phyloP scores from a whole-genome alignment of 2,113 vertebrate genomes.

The Motacilla tschutschensis region DNA sequence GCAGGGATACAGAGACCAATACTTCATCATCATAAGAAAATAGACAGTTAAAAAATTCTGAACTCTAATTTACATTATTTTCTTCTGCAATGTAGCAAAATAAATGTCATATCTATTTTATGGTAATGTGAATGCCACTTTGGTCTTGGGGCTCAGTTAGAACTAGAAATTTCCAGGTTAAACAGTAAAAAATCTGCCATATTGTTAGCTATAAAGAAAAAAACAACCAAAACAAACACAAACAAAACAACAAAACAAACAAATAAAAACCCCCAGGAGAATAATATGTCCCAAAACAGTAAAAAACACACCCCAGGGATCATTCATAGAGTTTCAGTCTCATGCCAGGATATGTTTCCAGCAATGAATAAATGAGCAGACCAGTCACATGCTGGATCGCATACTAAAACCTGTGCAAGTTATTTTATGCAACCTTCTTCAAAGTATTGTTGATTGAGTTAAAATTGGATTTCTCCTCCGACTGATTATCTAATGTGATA shows the following conservation, averaged over 20 bases:
- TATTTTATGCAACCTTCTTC: neutral
- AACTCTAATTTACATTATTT: neutral
- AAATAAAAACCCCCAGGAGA: fast-evolving
- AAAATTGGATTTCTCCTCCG: constrained; percentile 72
- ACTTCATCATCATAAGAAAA: neutral
- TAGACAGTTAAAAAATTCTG: neutral
- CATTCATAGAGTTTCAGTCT: neutral
- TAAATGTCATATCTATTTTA: neutral
- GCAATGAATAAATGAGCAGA: neutral
- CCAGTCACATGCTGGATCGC: neutral
- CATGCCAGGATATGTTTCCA: neutral
- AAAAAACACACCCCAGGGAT: neutral
- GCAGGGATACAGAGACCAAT: neutral
- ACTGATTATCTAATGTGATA: constrained; percentile 68
- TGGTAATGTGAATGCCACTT: neutral
- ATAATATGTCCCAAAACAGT: neutral
- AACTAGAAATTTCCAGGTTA: neutral
- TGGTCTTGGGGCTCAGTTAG: neutral
- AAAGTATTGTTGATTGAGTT: constrained; percentile 57
- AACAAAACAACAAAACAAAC: neutral
- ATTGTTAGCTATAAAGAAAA: neutral
- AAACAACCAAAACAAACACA: no score
- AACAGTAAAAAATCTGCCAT: neutral
- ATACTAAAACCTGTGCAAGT: constrained; percentile 5
- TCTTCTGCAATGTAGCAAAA: neutral